Evolutionary conservation across 1,140 invertebrate genomes (phyloP).

Genomic region (Oreohelix idahoensis): DNA sequence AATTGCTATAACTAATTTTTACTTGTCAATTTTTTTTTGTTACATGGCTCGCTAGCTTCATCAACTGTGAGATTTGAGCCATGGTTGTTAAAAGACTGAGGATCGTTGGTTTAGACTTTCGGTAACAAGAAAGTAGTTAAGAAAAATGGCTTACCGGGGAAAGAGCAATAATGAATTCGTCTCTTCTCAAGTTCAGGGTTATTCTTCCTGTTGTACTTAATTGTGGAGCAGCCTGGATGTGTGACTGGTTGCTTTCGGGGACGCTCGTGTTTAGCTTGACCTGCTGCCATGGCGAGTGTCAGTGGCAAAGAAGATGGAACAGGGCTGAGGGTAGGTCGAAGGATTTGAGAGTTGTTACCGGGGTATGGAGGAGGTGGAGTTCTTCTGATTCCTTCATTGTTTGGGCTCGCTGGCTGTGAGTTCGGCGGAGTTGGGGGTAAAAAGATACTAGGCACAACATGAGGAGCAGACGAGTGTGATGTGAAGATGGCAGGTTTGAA

Average conservation of each 20-base stretch:
- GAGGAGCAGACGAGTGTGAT: conserved; percentile 43
- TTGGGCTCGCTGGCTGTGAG: conserved; percentile 68
- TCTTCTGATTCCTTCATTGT: conserved; percentile 56
- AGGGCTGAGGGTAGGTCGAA: conserved; percentile 43
- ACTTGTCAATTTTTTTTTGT: too few relatives aligned
- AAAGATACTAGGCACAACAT: conserved; percentile 60
- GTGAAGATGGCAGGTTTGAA: conserved; percentile 19
- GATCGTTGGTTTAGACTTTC: too few relatives aligned
- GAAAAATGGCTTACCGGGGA: conserved; percentile 81
- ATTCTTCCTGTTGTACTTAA: conserved; percentile 89
- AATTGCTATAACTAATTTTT: too few relatives aligned
- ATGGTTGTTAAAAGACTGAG: too few relatives aligned
- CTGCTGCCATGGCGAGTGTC: conserved; percentile 43
- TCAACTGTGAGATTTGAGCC: too few relatives aligned
- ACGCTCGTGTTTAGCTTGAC: conserved; percentile 8
- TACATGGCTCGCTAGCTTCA: too few relatives aligned
- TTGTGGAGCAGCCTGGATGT: conserved; percentile 72
- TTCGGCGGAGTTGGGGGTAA: conserved; percentile 62
- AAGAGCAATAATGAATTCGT: conserved; percentile 95
- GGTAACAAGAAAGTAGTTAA: too few relatives aligned
- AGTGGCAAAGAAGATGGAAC: conserved; percentile 45
- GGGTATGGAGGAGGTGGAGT: conserved; percentile 70
- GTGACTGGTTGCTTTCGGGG: conserved; percentile 60
- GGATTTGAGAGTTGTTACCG: conserved; percentile 46
- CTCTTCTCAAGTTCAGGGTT: conserved; percentile 96